Percentiles rank a stretch among this genome's conserved stretches.
phyloP scores from a whole-genome alignment of 2,888 invertebrate species.

The Piscicola geometra region DNA sequence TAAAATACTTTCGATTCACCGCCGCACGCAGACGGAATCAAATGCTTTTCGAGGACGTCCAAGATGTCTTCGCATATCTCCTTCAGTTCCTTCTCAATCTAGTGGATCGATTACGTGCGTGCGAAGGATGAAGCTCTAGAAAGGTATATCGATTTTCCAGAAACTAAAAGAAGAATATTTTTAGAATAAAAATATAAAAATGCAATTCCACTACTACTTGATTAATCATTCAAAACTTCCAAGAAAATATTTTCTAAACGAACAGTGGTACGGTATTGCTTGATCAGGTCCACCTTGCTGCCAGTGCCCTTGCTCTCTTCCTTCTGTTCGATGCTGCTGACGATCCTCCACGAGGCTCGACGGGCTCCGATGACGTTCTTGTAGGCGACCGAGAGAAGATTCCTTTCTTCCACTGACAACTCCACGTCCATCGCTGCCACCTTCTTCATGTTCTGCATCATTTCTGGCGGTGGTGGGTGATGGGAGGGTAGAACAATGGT shows the following conservation, averaged over 20 bases:
- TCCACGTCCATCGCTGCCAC: conserved; percentile 89
- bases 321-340: conserved; percentile 95
- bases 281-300: conserved; percentile 35
- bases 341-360: conserved; percentile 95
- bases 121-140: not conserved
- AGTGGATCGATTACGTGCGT: conserved; percentile 50
- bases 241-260: not conserved
- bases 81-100: conserved; percentile 92
- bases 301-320: conserved; percentile 65
- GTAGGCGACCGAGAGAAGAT: conserved; percentile 93
- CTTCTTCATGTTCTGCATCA: conserved; percentile 97
- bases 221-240: not conserved
- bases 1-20: conserved; percentile 92
- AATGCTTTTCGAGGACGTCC: conserved; percentile 84
- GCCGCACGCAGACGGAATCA: conserved; percentile 84
- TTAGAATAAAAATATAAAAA: not conserved
- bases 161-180: not conserved
- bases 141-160: not conserved
- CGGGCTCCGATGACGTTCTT: conserved; percentile 98
- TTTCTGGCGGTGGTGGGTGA: too few relatives aligned
- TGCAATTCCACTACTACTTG: not conserved
- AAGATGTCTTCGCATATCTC: conserved; percentile 95
- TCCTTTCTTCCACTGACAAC: conserved; percentile 92
- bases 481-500: too few relatives aligned
- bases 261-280: conserved; percentile 33